phyloP scores from a whole-genome alignment of 2,888 invertebrate species.

The Heliconius erato region DNA sequence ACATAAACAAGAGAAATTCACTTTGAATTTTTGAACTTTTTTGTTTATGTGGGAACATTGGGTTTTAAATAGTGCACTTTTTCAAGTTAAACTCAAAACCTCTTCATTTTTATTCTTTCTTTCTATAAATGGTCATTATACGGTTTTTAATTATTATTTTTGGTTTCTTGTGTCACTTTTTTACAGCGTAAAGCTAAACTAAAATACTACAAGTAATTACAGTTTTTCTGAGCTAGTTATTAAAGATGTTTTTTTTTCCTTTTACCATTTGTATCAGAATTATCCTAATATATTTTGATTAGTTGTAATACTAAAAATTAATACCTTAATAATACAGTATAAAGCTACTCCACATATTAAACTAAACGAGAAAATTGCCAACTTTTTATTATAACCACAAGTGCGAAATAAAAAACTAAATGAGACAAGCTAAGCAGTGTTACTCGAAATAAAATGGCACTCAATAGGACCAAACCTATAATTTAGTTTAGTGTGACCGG shows the following conservation, averaged over 20 bases:
- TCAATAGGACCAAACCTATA: background rate
- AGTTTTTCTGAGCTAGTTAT: background rate
- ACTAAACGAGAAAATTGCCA: background rate
- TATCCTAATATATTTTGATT: background rate
- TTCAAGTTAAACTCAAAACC: background rate
- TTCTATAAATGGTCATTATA: too few species aligned
- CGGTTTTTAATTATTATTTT: too few species aligned
- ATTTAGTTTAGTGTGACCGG: constrained; percentile 8
- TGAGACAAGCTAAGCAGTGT: background rate
- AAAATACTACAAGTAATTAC: background rate
- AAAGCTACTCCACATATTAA: background rate
- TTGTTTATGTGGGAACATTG: background rate
- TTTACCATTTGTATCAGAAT: background rate
- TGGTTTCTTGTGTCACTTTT: background rate
- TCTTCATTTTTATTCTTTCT: too few species aligned
- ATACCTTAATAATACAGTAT: constrained; percentile 1
- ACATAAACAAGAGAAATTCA: too few species aligned
- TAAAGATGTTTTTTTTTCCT: background rate
- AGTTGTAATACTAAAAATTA: constrained; percentile 2
- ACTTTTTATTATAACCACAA: background rate
- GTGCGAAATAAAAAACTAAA: constrained; percentile 22
- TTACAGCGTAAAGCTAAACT: background rate
- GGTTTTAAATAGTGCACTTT: background rate
- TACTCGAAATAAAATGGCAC: constrained; percentile 12
- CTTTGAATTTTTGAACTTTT: too few species aligned